These are phyloP conservation scores for Bombus sibiricus DNA, from an alignment of 1,140 invertebrate species.

Conservation along the genomic window DNA sequence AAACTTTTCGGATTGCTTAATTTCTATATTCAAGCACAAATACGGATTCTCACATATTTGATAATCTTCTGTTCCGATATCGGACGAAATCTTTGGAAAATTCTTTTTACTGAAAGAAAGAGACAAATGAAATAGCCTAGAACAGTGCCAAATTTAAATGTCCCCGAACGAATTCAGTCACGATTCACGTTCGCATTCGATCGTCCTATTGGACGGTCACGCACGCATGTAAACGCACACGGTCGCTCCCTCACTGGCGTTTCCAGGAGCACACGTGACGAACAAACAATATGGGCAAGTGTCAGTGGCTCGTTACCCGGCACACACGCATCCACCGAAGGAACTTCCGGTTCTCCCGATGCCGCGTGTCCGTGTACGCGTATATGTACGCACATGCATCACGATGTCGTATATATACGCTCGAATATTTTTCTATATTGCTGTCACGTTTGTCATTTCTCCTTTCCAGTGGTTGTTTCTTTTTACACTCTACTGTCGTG, in stretches of 20 bases:
- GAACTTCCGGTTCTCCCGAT: neutral
- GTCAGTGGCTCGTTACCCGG: neutral
- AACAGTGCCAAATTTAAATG: neutral
- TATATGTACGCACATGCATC: conserved; percentile 68
- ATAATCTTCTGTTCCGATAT: too few species aligned
- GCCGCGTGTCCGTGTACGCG: conserved; percentile 45
- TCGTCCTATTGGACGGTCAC: neutral
- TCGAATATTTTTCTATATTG: conserved; percentile 61
- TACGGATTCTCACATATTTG: too few species aligned
- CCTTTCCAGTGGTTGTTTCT: conserved; percentile 26
- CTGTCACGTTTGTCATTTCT: conserved; percentile 70
- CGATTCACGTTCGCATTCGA: neutral
- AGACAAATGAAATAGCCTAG: neutral
- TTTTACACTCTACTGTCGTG: conserved; percentile 8
- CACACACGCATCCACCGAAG: neutral
- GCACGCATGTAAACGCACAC: neutral
- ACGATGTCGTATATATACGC: conserved; percentile 67
- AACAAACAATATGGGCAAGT: neutral
- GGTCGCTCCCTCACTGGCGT: neutral
- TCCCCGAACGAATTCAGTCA: neutral
- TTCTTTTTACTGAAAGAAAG: neutral
- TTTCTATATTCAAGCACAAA: too few species aligned
- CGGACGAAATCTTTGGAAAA: neutral
- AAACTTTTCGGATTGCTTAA: too few species aligned
- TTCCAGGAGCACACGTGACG: neutral